Evolutionary conservation across 53 echinoderm and acorn worm genomes (phyloP).

Genomic region (Apostichopus leukothele): DNA sequence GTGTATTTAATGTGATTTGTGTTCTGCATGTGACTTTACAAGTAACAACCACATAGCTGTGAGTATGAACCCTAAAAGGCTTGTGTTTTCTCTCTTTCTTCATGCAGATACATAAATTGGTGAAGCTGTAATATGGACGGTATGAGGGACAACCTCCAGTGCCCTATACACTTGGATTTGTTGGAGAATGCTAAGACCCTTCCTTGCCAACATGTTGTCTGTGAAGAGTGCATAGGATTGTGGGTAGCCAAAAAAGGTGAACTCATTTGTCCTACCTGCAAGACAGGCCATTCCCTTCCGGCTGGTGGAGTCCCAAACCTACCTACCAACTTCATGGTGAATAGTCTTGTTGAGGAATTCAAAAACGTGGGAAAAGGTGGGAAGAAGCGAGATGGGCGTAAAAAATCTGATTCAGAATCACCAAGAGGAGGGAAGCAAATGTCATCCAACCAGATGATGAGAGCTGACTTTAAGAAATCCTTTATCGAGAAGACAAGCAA

Average conservation of each 20-base stretch:
- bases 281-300: slow-evolving; percentile 4
- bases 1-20: too few species aligned
- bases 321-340: slow-evolving; percentile 41
- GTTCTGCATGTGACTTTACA: too few species aligned
- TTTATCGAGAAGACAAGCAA: slow-evolving; percentile 30
- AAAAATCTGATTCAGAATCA: background rate
- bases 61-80: too few species aligned
- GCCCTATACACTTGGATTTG: slow-evolving; percentile 38
- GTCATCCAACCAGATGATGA: background rate
- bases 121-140: slow-evolving; percentile 22
- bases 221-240: slow-evolving; percentile 43
- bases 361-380: slow-evolving; percentile 29
- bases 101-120: too few species aligned
- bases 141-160: slow-evolving; percentile 37
- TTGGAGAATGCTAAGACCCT: slow-evolving; percentile 33
- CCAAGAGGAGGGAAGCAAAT: background rate
- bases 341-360: slow-evolving; percentile 30
- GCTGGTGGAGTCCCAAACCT: slow-evolving; percentile 38
- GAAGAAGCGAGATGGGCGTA: background rate
- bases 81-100: too few species aligned
- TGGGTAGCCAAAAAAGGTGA: slow-evolving; percentile 43
- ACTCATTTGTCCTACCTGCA: slow-evolving; percentile 33
- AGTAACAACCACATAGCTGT: too few species aligned
- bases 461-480: slow-evolving; percentile 11
- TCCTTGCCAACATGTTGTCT: slow-evolving; percentile 42